These are phyloP conservation scores for Brienomyrus brachyistius DNA, from an alignment of 2,113 vertebrate genomes.

Conservation along the genomic window DNA sequence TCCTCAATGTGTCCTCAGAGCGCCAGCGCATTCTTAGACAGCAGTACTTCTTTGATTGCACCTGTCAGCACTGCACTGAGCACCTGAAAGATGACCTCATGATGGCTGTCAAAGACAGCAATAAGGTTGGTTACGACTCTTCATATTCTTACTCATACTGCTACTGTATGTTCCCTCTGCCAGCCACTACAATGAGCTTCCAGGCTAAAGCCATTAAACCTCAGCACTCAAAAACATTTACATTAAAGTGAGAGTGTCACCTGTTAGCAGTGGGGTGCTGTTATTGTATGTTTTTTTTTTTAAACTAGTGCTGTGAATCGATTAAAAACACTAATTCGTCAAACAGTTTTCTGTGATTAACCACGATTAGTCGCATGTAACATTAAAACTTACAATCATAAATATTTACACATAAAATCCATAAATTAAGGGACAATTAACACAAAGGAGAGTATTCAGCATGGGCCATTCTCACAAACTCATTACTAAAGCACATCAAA, in stretches of 20 bases:
- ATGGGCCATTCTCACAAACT: background rate
- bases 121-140: constrained; percentile 57
- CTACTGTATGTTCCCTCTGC: background rate
- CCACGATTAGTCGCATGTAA: background rate
- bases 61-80: constrained; percentile 76
- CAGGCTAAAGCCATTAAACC: background rate
- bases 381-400: background rate
- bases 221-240: background rate
- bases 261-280: background rate
- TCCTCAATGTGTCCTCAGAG: constrained; percentile 77
- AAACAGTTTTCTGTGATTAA: background rate
- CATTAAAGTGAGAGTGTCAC: background rate
- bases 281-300: background rate
- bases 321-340: background rate
- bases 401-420: background rate
- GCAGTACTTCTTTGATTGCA: constrained; percentile 82
- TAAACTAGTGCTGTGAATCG: background rate
- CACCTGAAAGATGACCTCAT: constrained; percentile 78
- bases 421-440: background rate
- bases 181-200: background rate
- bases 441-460: background rate
- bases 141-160: background rate
- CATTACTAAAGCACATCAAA: background rate
- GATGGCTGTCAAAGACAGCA: constrained; percentile 61
- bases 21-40: constrained; percentile 71